Percentiles rank a stretch among this genome's conserved stretches.
Evolutionary conservation across 2,888 invertebrate species (phyloP).

Genomic region (Odontocerum albicorne): DNA sequence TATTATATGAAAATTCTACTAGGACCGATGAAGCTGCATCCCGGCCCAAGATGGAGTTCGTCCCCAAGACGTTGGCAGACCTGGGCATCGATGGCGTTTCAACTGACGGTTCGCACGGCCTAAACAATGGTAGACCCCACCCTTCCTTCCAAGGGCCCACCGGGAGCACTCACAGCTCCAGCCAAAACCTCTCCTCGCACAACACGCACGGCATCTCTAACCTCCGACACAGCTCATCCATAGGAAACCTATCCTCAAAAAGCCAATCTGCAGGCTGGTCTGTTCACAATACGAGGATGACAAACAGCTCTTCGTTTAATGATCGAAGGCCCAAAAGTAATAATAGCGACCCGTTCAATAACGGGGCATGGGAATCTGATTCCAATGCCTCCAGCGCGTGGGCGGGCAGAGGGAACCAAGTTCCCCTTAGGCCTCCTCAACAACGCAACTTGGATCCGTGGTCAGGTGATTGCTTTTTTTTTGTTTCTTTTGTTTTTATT

Average conservation of each 20-base stretch:
- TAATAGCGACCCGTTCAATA: slow-evolving; percentile 27
- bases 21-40: slow-evolving; percentile 88
- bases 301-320: slow-evolving; percentile 32
- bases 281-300: slow-evolving; percentile 24
- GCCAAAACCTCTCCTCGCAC: slow-evolving; percentile 51
- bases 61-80: slow-evolving; percentile 88
- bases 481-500: slow-evolving; percentile 38
- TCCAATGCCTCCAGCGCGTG: slow-evolving; percentile 38
- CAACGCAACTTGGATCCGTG: slow-evolving; percentile 61
- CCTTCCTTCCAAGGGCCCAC: slow-evolving; percentile 41
- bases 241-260: slow-evolving; percentile 38
- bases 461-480: slow-evolving; percentile 55
- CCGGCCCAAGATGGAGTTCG: slow-evolving; percentile 88
- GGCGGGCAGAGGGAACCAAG: slow-evolving; percentile 4
- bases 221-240: slow-evolving; percentile 41
- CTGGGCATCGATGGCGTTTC: slow-evolving; percentile 77
- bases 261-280: slow-evolving; percentile 31
- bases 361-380: slow-evolving; percentile 22
- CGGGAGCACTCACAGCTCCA: slow-evolving; percentile 49
- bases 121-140: slow-evolving; percentile 62
- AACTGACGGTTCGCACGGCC: slow-evolving; percentile 67
- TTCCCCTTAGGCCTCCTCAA: slow-evolving; percentile 43
- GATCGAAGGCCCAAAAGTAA: slow-evolving; percentile 26
- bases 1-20: no score
- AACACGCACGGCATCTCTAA: slow-evolving; percentile 48